These are phyloP conservation scores for Luperina testacea DNA, from an alignment of 2,888 invertebrate species.

Conservation along the genomic window DNA sequence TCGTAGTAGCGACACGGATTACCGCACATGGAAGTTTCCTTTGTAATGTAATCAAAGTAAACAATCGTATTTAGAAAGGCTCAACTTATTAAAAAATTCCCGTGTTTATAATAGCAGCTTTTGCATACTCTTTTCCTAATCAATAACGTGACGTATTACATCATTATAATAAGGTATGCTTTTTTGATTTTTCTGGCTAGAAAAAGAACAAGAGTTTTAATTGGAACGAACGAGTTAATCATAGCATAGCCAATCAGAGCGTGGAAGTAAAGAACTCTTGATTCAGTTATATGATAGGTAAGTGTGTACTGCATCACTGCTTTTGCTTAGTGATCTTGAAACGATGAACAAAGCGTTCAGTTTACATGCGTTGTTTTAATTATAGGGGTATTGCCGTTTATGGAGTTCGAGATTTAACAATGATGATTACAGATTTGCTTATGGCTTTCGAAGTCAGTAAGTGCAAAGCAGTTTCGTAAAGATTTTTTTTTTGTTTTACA, in stretches of 20 bases:
- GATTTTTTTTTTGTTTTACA: not conserved
- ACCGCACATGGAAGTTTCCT: slow-evolving; percentile 29
- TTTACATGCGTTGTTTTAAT: not conserved
- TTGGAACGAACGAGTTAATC: slow-evolving; percentile 19
- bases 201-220: slow-evolving; percentile 23
- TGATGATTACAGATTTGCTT: not conserved
- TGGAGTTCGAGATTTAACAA: not conserved
- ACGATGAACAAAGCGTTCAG: not conserved
- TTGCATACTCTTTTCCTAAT: slow-evolving; percentile 2
- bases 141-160: slow-evolving; percentile 16
- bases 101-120: not conserved
- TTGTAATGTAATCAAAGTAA: slow-evolving; percentile 50
- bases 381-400: not conserved
- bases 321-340: slow-evolving; percentile 6
- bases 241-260: slow-evolving; percentile 53
- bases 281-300: slow-evolving; percentile 28
- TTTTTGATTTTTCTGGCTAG: not conserved
- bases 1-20: slow-evolving; percentile 18
- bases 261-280: slow-evolving; percentile 40
- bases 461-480: not conserved
- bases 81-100: slow-evolving; percentile 19
- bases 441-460: not conserved
- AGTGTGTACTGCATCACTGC: slow-evolving; percentile 24
- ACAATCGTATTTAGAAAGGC: slow-evolving; percentile 5
- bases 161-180: not conserved